Evolutionary conservation across 2,888 invertebrate genomes (phyloP).

Genomic region (Eudasyphora cyanicolor): DNA sequence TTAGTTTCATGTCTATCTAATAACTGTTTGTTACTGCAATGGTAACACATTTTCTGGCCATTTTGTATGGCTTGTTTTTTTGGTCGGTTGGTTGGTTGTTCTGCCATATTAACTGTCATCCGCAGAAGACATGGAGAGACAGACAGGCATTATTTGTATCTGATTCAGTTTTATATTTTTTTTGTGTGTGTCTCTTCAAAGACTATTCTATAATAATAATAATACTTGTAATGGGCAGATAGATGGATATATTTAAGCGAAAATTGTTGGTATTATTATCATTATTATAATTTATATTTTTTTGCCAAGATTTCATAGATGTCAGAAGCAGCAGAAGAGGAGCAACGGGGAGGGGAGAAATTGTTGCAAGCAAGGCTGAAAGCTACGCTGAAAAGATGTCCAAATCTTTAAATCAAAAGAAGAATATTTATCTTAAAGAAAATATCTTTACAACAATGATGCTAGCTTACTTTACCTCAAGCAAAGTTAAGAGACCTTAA

Average conservation of each 20-base stretch:
- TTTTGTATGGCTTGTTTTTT: background rate
- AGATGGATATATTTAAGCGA: background rate
- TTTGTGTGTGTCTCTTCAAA: too few relatives aligned
- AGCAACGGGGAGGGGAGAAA: background rate
- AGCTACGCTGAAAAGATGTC: too few relatives aligned
- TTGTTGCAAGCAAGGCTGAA: too few relatives aligned
- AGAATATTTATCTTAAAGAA: too few relatives aligned
- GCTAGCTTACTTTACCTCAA: too few relatives aligned
- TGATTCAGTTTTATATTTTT: too few relatives aligned
- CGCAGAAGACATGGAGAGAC: too few relatives aligned
- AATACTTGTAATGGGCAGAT: background rate
- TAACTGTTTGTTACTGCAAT: background rate
- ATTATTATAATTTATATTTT: background rate
- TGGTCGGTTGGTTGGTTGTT: too few relatives aligned
- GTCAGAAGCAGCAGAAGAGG: background rate
- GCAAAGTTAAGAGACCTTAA: too few relatives aligned
- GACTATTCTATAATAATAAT: background rate
- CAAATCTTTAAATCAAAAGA: too few relatives aligned
- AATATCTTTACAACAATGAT: too few relatives aligned
- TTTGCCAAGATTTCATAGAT: constrained; percentile 24
- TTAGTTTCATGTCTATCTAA: constrained; percentile 4
- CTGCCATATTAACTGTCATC: constrained; percentile 18
- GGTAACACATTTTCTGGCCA: background rate
- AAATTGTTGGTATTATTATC: background rate
- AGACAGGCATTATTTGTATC: background rate